Evolutionary conservation across 1,140 invertebrate genomes (phyloP).

Genomic region (Lamellibrachia luymesi): DNA sequence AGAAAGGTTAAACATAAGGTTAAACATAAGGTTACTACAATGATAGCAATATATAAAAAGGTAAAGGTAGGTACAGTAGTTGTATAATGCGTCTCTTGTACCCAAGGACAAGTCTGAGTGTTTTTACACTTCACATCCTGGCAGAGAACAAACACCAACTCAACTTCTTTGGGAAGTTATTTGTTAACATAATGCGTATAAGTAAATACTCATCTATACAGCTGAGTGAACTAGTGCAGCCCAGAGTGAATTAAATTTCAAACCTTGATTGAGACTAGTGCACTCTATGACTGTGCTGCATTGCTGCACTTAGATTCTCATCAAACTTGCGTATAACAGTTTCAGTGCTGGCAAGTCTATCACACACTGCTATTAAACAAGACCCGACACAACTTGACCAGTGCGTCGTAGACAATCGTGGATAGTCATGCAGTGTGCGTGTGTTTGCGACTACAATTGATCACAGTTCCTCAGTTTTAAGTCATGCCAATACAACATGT

Average conservation of each 20-base stretch:
- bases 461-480: too few species aligned
- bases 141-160: neutral
- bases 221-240: neutral
- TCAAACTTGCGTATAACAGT: neutral
- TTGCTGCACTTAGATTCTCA: neutral
- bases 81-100: neutral
- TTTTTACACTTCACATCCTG: neutral
- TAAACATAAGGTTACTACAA: neutral
- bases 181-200: neutral
- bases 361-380: neutral
- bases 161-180: neutral
- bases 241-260: neutral
- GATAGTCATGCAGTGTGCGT: too few species aligned
- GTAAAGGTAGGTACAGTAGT: neutral
- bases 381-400: too few species aligned
- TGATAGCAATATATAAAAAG: neutral
- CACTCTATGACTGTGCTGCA: neutral
- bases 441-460: too few species aligned
- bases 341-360: neutral
- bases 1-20: neutral
- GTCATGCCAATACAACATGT: too few species aligned
- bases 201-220: neutral
- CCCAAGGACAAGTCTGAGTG: neutral
- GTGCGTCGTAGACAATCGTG: too few species aligned
- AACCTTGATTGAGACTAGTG: neutral